Evolutionary conservation across 2,113 vertebrate genomes (phyloP).

Genomic region (Ranitomeya variabilis): DNA sequence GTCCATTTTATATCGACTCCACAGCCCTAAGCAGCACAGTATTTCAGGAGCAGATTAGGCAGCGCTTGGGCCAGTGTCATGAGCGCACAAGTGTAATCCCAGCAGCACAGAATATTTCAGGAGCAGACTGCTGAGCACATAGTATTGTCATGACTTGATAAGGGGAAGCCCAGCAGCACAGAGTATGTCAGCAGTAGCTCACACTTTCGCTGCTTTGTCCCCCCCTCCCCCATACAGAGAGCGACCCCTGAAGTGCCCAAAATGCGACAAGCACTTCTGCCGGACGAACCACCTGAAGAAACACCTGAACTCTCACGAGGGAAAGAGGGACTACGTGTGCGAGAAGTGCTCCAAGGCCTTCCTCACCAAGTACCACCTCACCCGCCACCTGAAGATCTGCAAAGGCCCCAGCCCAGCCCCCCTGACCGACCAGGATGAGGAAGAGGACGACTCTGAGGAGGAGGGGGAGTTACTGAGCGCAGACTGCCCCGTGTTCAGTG

Average conservation of each 20-base stretch:
- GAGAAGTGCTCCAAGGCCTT: constrained; percentile 97
- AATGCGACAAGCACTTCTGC: constrained; percentile 94
- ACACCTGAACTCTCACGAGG: constrained; percentile 96
- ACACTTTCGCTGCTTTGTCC: background rate
- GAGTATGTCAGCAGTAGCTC: too few species aligned
- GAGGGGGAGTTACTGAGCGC: constrained; percentile 76
- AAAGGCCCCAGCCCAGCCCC: constrained; percentile 85
- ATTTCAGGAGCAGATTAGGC: too few species aligned
- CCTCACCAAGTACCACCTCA: constrained; percentile 97
- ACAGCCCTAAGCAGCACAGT: too few species aligned
- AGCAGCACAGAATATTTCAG: too few species aligned
- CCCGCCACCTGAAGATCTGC: constrained; percentile 96
- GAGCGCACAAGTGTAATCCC: too few species aligned
- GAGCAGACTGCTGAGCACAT: too few species aligned
- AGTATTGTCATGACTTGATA: too few species aligned
- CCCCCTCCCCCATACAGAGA: constrained; percentile 74
- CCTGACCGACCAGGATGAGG: constrained; percentile 78
- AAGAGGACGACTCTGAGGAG: constrained; percentile 78
- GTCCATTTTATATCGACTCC: too few species aligned
- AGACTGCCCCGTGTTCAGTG: constrained; percentile 51
- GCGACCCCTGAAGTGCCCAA: constrained; percentile 92
- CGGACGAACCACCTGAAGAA: constrained; percentile 96
- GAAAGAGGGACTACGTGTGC: constrained; percentile 94
- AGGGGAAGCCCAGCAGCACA: too few species aligned
- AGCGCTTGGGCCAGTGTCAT: too few species aligned